A percentile compares a stretch with the other conserved stretches of the same genome.
These are phyloP conservation scores for Tinea pellionella DNA, from an alignment of 2,888 invertebrate species.

Conservation along the genomic window DNA sequence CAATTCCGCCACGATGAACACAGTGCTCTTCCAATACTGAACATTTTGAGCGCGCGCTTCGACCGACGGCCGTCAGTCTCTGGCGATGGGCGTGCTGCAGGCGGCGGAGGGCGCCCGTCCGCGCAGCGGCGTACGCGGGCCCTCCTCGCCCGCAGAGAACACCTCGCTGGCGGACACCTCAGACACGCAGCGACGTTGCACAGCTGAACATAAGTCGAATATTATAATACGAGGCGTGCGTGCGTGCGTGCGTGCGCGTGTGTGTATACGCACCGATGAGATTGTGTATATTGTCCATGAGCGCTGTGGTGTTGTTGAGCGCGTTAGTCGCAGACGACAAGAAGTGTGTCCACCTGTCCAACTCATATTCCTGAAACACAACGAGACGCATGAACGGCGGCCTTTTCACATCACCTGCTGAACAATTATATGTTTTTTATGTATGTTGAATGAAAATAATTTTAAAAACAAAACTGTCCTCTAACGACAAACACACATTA, in stretches of 20 bases:
- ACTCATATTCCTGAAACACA: constrained; percentile 48
- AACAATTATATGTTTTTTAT: no score
- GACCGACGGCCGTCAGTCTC: constrained; percentile 23
- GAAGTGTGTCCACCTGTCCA: constrained; percentile 59
- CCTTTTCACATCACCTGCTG: no score
- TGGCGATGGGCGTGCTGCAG: constrained; percentile 57
- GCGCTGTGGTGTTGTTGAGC: constrained; percentile 52
- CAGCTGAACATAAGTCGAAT: constrained; percentile 37
- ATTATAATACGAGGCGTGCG: no score
- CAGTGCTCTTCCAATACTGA: no score
- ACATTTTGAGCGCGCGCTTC: not conserved
- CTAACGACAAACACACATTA: no score
- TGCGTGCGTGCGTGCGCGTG: no score
- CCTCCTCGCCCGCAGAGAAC: constrained; percentile 21
- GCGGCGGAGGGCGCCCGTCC: constrained; percentile 29
- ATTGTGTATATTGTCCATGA: constrained; percentile 62
- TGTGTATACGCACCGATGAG: constrained; percentile 39
- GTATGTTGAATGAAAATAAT: no score
- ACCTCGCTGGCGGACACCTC: constrained; percentile 50
- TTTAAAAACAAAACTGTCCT: no score
- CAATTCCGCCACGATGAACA: no score
- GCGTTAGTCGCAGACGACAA: constrained; percentile 59
- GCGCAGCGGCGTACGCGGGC: constrained; percentile 25
- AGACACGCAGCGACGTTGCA: constrained; percentile 58
- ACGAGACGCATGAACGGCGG: no score